Conservation (phyloP, 2,797 vertebrate species). For the Pangasius macronema region DNA sequence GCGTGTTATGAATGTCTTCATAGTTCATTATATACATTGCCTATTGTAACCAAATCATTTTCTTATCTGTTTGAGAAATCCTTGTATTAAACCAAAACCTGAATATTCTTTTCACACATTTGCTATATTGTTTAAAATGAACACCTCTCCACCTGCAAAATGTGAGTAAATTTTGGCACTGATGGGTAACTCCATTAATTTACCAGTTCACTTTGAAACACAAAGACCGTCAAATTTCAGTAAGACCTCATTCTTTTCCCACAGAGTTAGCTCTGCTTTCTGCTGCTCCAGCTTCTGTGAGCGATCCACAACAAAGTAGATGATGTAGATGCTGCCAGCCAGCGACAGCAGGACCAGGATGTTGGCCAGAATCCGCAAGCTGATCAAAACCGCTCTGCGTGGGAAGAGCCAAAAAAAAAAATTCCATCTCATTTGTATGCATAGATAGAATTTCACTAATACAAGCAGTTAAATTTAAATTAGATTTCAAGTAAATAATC, state of each 20-base stretch:
- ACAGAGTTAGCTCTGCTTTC: slow-evolving; percentile 89
- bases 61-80: background rate
- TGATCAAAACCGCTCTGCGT: slow-evolving; percentile 87
- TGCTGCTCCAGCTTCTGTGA: slow-evolving; percentile 90
- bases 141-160: background rate
- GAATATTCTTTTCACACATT: slow-evolving; percentile 2
- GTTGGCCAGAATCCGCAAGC: slow-evolving; percentile 90
- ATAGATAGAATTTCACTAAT: slow-evolving; percentile 2
- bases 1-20: background rate
- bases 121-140: background rate
- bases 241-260: slow-evolving; percentile 97
- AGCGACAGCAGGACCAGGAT: slow-evolving; percentile 92
- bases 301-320: slow-evolving; percentile 97
- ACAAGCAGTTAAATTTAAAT: slow-evolving; percentile 23
- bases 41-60: background rate
- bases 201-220: background rate
- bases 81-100: background rate
- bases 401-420: background rate
- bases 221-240: background rate
- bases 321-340: slow-evolving; percentile 97
- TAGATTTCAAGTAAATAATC: slow-evolving; percentile 26
- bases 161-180: background rate
- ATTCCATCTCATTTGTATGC: background rate
- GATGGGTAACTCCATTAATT: background rate
- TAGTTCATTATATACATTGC: background rate